Evolutionary conservation across 2,797 vertebrate species (phyloP), one percentile per base, ranked within the genome.

Genomic region (Hyperoplus immaculatus): DNA sequence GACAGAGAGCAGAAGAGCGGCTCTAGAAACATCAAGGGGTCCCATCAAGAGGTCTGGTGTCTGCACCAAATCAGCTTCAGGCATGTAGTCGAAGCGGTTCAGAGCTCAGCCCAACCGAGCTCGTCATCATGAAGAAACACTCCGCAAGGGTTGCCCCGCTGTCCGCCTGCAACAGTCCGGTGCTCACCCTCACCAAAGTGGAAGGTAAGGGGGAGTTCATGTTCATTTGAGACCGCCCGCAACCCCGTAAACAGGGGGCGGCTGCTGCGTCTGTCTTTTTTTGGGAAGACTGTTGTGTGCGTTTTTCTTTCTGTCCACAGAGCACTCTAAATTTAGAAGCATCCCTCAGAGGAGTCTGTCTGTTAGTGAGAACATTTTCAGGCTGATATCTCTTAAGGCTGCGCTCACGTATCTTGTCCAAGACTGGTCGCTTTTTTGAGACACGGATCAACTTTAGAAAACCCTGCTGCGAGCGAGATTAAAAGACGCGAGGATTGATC

Each of bases 161-260:
- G 93, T 98, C 97, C 92, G 97, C 97, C 80, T 99, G 97, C 95
- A 97, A 98, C 95, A 98, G 97, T 74, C 97, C 97, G 79, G 97
- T 98, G 77, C 97, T 99, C 93, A 98, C 97, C 92, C 96, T 99
- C 93, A 98, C 97, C 94, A 98, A 97, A 95, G 97, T 98, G 95
- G 96, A 98, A 98, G 97, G 97, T 99, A 96, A 92, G 83, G 57
- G 53, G 46, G 47, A 77, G 72, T 86, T 77, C 45, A 14, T 10
- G 0, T 69, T 21, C 21, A 1, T 63, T 8, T 29, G 8, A 15
- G 67, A 45, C 49, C 61, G 64, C 36, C 29, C 49, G 68, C n/a
- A 51, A 1, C n/a, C 18, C 56, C n/a, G 54, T 4, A 59, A 57
- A 56, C 29, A 11, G 72, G 53, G 55, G 42, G 55, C 59, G 74